phyloP scores from a whole-genome alignment of 64 coral and sea anemone genomes.

The Montipora foliosa region DNA sequence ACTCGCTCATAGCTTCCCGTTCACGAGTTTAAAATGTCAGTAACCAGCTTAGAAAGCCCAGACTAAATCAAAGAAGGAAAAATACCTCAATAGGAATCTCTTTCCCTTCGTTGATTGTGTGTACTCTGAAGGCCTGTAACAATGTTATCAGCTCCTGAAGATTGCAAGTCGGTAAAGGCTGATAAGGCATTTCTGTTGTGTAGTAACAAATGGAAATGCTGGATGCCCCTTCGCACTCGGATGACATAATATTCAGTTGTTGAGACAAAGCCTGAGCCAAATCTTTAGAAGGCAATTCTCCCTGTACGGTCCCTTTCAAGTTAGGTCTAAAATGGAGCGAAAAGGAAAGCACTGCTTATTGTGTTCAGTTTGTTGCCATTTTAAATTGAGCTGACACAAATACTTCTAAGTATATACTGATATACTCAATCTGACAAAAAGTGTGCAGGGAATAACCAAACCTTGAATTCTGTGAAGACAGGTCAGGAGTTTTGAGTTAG shows the following conservation, averaged over 20 bases:
- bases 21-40: too few relatives aligned
- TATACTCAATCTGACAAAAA: too few relatives aligned
- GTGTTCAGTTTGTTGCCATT: too few relatives aligned
- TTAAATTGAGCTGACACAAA: too few relatives aligned
- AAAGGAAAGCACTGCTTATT: too few relatives aligned
- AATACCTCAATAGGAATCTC: constrained; percentile 9
- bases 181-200: background rate
- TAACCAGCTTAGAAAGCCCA: too few relatives aligned
- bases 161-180: background rate
- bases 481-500: too few relatives aligned
- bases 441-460: too few relatives aligned
- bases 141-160: background rate
- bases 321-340: background rate
- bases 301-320: background rate
- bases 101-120: background rate
- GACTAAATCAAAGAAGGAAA: background rate
- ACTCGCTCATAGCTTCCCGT: background rate
- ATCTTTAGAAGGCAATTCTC: background rate
- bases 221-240: background rate
- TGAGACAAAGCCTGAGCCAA: background rate
- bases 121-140: background rate
- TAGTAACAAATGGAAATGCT: background rate
- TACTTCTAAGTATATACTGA: too few relatives aligned
- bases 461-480: too few relatives aligned
- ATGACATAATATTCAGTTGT: background rate